These are phyloP conservation scores for Manis javanica DNA, from an alignment of 2,797 vertebrate species.

Conservation along the genomic window DNA sequence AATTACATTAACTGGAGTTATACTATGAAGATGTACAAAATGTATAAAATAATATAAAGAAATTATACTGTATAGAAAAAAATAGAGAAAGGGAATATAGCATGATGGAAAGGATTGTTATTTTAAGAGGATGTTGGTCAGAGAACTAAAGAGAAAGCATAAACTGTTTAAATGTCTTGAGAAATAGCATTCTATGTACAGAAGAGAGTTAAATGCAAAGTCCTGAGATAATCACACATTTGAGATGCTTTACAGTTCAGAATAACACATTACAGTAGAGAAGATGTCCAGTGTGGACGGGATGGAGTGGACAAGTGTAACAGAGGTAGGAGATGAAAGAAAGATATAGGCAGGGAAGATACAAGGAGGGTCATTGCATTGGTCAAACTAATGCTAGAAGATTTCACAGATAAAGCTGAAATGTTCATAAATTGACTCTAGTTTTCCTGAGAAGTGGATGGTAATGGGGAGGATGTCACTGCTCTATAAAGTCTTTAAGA, in stretches of 20 bases:
- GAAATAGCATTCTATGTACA: not conserved
- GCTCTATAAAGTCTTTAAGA: not conserved
- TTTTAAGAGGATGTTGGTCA: not conserved
- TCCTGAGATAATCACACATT: not conserved
- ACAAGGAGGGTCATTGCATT: too few relatives aligned
- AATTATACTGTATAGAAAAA: not conserved
- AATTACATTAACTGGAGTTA: not conserved
- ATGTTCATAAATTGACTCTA: not conserved
- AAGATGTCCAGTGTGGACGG: not conserved
- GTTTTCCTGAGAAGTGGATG: not conserved
- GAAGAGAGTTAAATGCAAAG: not conserved
- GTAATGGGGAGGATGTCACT: rapidly evolving
- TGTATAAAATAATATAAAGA: not conserved
- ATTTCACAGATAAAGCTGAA: not conserved
- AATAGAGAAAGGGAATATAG: not conserved
- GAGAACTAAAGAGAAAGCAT: not conserved
- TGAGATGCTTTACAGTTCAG: not conserved
- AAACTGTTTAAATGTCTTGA: not conserved
- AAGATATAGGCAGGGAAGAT: not conserved
- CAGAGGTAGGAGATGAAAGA: not conserved
- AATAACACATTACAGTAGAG: too few relatives aligned
- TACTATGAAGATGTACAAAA: not conserved
- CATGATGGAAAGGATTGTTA: not conserved
- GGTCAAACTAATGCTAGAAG: not conserved
- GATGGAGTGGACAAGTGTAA: not conserved